Evolutionary conservation across 2,888 invertebrate species (phyloP).

Genomic region (Branchipolynoe longqiensis): DNA sequence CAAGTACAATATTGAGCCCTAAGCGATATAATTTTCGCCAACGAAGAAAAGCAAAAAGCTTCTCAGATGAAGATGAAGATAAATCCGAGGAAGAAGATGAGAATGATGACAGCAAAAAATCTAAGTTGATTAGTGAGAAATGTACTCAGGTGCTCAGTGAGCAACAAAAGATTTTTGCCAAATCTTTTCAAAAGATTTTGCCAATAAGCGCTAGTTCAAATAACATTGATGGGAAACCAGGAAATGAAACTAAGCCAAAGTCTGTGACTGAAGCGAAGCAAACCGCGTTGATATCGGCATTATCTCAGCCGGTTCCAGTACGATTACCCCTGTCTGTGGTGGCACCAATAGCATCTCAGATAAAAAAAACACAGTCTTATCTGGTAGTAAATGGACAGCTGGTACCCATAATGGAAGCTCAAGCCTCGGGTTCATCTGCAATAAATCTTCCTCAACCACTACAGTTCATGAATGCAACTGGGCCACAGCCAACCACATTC

Average conservation of each 20-base stretch:
- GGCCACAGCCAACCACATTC: neutral
- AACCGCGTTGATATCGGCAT: no score
- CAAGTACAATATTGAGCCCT: neutral
- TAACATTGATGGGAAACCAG: no score
- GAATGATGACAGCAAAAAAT: neutral
- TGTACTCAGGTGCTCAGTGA: no score
- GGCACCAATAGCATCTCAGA: no score
- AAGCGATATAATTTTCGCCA: neutral
- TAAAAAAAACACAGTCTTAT: neutral
- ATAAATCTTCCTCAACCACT: neutral
- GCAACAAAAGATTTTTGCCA: no score
- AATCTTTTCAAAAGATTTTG: no score
- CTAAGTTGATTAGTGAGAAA: neutral
- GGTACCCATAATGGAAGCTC: neutral
- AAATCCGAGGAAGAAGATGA: neutral
- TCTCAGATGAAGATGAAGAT: neutral
- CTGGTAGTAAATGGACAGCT: conserved; percentile 1
- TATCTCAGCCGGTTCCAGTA: no score
- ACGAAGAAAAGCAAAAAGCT: neutral
- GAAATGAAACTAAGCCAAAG: no score
- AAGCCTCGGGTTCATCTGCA: neutral
- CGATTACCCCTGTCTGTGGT: no score
- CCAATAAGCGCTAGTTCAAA: no score
- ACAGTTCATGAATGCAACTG: neutral
- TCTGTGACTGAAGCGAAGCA: no score